Conservation (phyloP, 2,888 invertebrate genomes). For the Yponomeuta evonymella region DNA sequence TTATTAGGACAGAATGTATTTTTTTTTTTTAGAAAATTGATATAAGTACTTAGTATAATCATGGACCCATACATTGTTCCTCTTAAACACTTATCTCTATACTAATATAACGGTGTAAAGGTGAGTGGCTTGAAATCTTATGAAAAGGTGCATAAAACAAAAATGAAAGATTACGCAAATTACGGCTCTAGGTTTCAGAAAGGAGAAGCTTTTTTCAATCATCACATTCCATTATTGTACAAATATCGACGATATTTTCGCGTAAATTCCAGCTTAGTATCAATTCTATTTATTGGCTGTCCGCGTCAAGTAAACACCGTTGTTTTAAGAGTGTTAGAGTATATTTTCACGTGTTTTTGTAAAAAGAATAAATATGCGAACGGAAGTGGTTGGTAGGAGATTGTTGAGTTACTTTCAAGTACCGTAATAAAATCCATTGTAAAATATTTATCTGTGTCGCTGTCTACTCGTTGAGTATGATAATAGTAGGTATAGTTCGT, state of each 20-base stretch:
- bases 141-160: slow-evolving; percentile 48
- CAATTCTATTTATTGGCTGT: background rate
- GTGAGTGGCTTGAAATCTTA: slow-evolving; percentile 23
- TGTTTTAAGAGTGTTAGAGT: no score
- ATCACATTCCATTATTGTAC: slow-evolving; percentile 71
- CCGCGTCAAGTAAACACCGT: background rate
- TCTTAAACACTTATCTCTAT: no score
- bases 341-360: no score
- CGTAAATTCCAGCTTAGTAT: background rate
- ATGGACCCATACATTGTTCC: background rate
- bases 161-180: slow-evolving; percentile 37
- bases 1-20: background rate
- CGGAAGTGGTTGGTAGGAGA: background rate
- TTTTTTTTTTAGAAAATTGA: background rate
- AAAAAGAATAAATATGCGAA: background rate
- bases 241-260: slow-evolving; percentile 31
- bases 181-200: no score
- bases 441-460: background rate
- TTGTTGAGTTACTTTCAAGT: background rate
- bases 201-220: slow-evolving; percentile 29
- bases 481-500: background rate
- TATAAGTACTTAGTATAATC: slow-evolving; percentile 12
- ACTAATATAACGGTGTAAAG: no score
- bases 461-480: background rate
- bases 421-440: background rate